Evolutionary conservation across 2,797 vertebrate species (phyloP).

Genomic region (Catostomus latipinnis): DNA sequence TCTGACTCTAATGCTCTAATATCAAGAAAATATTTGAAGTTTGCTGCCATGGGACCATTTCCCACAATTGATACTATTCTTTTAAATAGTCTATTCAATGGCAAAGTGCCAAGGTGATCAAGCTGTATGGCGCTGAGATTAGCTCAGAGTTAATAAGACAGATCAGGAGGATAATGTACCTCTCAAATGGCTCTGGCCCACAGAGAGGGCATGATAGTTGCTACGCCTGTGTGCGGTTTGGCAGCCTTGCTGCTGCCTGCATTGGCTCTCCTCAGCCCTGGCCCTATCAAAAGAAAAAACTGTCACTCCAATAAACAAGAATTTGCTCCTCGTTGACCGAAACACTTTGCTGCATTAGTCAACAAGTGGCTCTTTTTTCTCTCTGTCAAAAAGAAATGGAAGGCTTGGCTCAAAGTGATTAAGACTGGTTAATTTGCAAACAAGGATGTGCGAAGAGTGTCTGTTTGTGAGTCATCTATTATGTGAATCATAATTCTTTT

Average conservation of each 20-base stretch:
- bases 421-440: slow-evolving; percentile 18
- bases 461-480: slow-evolving; percentile 1
- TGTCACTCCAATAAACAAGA: slow-evolving; percentile 39
- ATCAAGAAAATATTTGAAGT: neutral
- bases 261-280: slow-evolving; percentile 29
- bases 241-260: slow-evolving; percentile 22
- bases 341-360: slow-evolving; percentile 28
- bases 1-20: neutral
- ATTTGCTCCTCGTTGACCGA: slow-evolving; percentile 1
- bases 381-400: neutral
- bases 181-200: slow-evolving; percentile 33
- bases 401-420: slow-evolving; percentile 10
- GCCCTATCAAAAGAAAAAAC: slow-evolving; percentile 34
- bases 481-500: neutral
- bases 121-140: slow-evolving; percentile 41
- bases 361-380: neutral
- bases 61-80: neutral
- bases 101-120: slow-evolving; percentile 21
- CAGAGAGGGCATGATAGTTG: slow-evolving; percentile 35
- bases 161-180: slow-evolving; percentile 35
- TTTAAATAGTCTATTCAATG: neutral
- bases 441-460: slow-evolving; percentile 2
- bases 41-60: neutral
- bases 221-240: slow-evolving; percentile 19
- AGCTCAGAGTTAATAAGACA: slow-evolving; percentile 49